Evolutionary conservation across 2,888 invertebrate species (phyloP).

Genomic region (Drosophila mimetica): DNA sequence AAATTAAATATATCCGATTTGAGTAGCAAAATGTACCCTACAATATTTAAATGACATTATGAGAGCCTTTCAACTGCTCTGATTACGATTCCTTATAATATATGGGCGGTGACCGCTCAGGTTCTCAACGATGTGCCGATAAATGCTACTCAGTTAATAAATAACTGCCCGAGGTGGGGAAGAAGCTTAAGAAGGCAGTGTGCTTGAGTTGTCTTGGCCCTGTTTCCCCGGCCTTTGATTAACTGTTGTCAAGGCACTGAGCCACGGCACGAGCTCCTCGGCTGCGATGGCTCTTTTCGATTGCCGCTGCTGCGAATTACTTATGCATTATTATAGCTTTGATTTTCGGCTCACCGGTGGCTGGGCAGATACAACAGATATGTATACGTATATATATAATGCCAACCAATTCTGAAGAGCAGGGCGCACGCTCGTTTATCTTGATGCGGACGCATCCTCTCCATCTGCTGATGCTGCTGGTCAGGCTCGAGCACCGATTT

Average conservation of each 20-base stretch:
- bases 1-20: no score
- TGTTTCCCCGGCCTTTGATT: conserved; percentile 56
- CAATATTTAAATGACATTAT: conserved; percentile 11
- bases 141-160: conserved; percentile 79
- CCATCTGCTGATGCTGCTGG: conserved; percentile 28
- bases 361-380: conserved; percentile 1
- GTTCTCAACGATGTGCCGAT: conserved; percentile 66
- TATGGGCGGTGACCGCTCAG: background rate
- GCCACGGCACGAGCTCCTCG: conserved; percentile 67
- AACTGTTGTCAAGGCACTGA: conserved; percentile 64
- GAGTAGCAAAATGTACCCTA: no score
- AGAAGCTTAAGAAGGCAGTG: conserved; percentile 1
- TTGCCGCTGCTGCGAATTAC: conserved; percentile 72
- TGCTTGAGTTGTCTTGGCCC: conserved; percentile 28
- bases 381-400: background rate
- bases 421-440: conserved; percentile 70
- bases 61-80: background rate
- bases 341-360: conserved; percentile 56
- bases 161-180: conserved; percentile 55
- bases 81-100: background rate
- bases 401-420: conserved; percentile 15
- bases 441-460: conserved; percentile 58
- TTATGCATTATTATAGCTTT: conserved; percentile 78
- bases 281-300: conserved; percentile 65
- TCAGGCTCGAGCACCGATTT: conserved; percentile 57